Base-by-base conservation (phyloP, 2,113 vertebrate genomes). In the Porphyrio hochstetteri region DNA sequence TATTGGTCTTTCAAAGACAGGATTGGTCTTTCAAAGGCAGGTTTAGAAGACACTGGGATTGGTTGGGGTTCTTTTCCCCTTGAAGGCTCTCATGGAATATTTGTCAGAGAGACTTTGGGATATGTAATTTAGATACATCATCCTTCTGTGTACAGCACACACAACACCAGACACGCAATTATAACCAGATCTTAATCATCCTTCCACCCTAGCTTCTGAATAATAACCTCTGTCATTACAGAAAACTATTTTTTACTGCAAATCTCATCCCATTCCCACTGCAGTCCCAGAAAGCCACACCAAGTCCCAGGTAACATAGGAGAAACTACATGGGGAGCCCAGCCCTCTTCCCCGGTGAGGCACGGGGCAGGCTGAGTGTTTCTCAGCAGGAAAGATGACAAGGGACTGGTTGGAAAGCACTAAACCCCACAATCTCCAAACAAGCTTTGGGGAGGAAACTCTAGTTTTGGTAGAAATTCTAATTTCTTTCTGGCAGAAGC, bases 361-460 rank as follows among this genome's bases (percentile, higher is more conserved):
- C 57, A 57, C 0, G 0, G 38, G 72, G n/a, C 2, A 4, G 42
- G 29, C 7, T 31, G 35, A 10, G 1, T 19, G 18, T 15, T 78
- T 48, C 42, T 89, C 17, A 33, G 50, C 31, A 79, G 31, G 50
- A 80, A 84, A 57, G 74, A 29, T 28, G 48, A 4, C 11, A 36
- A 88, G n/a, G 42, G 20, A 50, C 15, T 29, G 28, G 14, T 42
- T 55, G 40, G 46, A 86, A 75, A 71, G 24, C 55, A 83, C 59
- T 28, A 55, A 70, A 8, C 2, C 21, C 21, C 38, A 71, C 8
- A 10, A 4, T 6, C 16, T 18, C 20, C 28, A 33, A 61, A 53
- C 23, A 52, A 27, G 13, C 23, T 75, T 16, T 46, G 35, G 38
- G 44, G 23, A 70, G 9, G 17, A 59, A 88, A 72, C 76, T 74